Percentiles rank a stretch among this genome's conserved stretches.
phyloP scores from a whole-genome alignment of 2,113 vertebrate genomes.

The Leptocoma aspasia region DNA sequence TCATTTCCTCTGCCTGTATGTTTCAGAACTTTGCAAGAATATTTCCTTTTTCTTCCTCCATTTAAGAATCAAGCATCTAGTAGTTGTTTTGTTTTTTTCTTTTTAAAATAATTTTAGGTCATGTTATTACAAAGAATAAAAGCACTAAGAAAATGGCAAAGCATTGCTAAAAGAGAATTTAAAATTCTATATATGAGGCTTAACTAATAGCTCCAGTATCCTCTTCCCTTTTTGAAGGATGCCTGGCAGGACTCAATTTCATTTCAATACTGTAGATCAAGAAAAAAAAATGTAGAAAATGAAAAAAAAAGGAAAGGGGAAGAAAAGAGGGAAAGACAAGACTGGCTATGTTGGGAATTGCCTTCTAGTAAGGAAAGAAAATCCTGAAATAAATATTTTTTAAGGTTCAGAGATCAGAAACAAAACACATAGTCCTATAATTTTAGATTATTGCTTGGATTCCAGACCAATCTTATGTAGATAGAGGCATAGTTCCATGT shows the following conservation, averaged over 20 bases:
- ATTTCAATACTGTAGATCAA: neutral
- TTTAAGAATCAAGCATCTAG: neutral
- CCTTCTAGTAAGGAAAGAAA: neutral
- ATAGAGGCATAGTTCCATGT: neutral
- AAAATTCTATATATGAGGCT: neutral
- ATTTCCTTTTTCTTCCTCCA: neutral
- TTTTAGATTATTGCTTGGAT: neutral
- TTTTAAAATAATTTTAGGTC: neutral
- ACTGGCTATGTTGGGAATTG: neutral
- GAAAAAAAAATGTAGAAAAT: too few relatives aligned
- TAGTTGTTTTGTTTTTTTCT: neutral
- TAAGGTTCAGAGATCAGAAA: neutral
- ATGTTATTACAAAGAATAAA: neutral
- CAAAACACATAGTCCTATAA: neutral
- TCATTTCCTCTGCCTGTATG: neutral
- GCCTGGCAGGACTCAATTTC: neutral
- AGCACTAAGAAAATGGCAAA: neutral
- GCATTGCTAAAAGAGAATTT: neutral
- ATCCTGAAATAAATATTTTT: neutral
- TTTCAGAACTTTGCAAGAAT: neutral
- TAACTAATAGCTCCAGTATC: neutral
- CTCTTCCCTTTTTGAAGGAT: neutral
- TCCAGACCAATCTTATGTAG: neutral
- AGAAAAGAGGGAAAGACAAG: neutral
- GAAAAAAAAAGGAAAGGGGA: neutral